Base-by-base conservation (phyloP, 2,888 invertebrate species). In the Lordiphosa fenestrarum region DNA sequence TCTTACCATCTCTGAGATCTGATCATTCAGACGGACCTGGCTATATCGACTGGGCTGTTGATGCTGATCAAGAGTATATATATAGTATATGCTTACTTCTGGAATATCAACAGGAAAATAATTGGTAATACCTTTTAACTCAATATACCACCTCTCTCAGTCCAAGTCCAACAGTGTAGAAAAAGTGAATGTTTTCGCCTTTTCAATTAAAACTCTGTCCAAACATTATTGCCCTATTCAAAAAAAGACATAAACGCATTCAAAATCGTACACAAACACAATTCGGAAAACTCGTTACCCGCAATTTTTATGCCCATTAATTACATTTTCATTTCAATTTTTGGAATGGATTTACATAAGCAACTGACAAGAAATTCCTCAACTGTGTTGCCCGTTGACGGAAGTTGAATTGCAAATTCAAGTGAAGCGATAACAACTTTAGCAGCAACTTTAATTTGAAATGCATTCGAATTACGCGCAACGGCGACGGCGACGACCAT, bases 271-370 rank as follows among this genome's bases (percentile, higher is more conserved):
- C 44, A 52, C 66, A 62, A 60, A 63, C 66, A 57, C 21, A 62
- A 73, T 71, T 58, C 64, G 54, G 54, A 63, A 78, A 76, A 76
- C 76, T 73, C 76, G 81, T 76, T 76, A 71, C 49, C 55, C 66
- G 71, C 71, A 67, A 73, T 80, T 76, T 76, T 80, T 65, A 69
- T 71, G 77, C 76, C 80, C 81, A 80, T 77, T 77, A 77, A 77
- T 77, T 77, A 76, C 81, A 77, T 76, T 76, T 76, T 66, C 73
- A 76, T 69, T 76, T 66, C 57, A 66, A 63, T 74, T 76, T 57
- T 76, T 55, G 55, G 30, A 30, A 30, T 53, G 57, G 69, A 72
- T 72, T 80, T 77, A 76, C 77, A 77, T 77, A 77, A 81, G 63
- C 71, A 55, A 70, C 60, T 64, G 44, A 71, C 39, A 54, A 71